A percentile compares a stretch with the other conserved stretches of the same genome.
phyloP scores from a whole-genome alignment of 1,140 invertebrate species.

The Oryctes rhinoceros region DNA sequence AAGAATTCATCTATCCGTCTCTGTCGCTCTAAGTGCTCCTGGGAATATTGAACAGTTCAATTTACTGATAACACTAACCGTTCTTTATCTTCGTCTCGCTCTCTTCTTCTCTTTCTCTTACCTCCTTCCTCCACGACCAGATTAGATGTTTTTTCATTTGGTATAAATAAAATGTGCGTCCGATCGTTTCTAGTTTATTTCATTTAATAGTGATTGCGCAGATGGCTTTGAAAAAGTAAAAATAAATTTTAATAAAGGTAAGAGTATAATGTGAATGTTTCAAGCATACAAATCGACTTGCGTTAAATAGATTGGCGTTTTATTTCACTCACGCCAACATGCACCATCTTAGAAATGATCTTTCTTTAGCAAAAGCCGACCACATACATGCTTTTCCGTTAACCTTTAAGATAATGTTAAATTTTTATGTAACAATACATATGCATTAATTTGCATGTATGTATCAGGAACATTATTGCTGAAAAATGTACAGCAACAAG shows the following conservation, averaged over 20 bases:
- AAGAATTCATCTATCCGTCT: slow-evolving; percentile 42
- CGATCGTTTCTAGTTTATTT: slow-evolving; percentile 23
- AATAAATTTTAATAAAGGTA: neutral
- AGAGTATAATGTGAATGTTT: neutral
- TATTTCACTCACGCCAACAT: too few relatives aligned
- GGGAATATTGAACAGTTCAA: slow-evolving; percentile 53
- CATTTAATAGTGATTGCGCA: slow-evolving; percentile 12
- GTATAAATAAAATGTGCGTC: slow-evolving; percentile 11
- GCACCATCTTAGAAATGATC: too few relatives aligned
- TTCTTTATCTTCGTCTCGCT: neutral
- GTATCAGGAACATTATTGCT: too few relatives aligned
- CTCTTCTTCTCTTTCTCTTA: neutral
- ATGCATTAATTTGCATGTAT: too few relatives aligned
- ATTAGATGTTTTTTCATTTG: slow-evolving; percentile 28
- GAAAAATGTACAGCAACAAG: too few relatives aligned
- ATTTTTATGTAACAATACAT: too few relatives aligned
- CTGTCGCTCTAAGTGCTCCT: slow-evolving; percentile 46
- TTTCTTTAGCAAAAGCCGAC: too few relatives aligned
- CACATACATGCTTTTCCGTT: too few relatives aligned
- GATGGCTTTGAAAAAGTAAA: slow-evolving; percentile 13
- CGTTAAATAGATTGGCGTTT: neutral
- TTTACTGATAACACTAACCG: slow-evolving; percentile 46
- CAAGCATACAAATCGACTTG: neutral
- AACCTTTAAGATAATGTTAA: too few relatives aligned
- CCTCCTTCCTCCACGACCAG: neutral